These are phyloP conservation scores for Gymnodraco acuticeps DNA, from an alignment of 2,797 vertebrate species.

Conservation along the genomic window DNA sequence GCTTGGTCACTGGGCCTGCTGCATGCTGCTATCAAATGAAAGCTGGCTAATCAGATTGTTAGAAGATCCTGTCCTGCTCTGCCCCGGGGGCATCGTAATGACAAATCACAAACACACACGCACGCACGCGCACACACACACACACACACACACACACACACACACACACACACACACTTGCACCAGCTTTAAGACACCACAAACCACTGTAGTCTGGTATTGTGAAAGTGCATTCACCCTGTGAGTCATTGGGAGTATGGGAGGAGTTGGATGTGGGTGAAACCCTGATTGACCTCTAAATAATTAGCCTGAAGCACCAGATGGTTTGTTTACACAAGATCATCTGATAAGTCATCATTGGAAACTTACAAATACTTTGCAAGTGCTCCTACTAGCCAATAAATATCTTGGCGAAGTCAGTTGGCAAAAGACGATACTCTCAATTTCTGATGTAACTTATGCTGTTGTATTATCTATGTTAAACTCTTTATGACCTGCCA, in stretches of 20 bases:
- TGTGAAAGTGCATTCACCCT: not conserved
- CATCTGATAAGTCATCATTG: too few relatives aligned
- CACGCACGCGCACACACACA: not conserved
- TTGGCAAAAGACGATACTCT: too few relatives aligned
- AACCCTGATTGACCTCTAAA: slow-evolving; percentile 1
- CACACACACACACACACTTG: slow-evolving; percentile 16
- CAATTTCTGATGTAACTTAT: too few relatives aligned
- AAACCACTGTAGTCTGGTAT: not conserved
- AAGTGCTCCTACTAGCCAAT: too few relatives aligned
- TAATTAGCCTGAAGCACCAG: too few relatives aligned
- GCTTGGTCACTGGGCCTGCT: slow-evolving; percentile 56
- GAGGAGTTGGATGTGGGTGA: not conserved
- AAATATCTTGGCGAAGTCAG: too few relatives aligned
- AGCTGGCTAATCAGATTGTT: slow-evolving; percentile 73
- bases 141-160: slow-evolving; percentile 25
- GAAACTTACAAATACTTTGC: too few relatives aligned
- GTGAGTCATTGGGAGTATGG: not conserved
- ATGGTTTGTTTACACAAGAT: too few relatives aligned
- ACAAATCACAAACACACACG: slow-evolving; percentile 44
- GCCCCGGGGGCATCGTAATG: slow-evolving; percentile 59
- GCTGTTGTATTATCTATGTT: too few relatives aligned
- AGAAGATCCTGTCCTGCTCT: slow-evolving; percentile 60
- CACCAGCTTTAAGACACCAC: slow-evolving; percentile 10
- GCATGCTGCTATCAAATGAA: slow-evolving; percentile 73
- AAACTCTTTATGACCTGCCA: too few relatives aligned